These are phyloP conservation scores for Diaphora mendica DNA, from an alignment of 2,888 invertebrate species.

Conservation along the genomic window DNA sequence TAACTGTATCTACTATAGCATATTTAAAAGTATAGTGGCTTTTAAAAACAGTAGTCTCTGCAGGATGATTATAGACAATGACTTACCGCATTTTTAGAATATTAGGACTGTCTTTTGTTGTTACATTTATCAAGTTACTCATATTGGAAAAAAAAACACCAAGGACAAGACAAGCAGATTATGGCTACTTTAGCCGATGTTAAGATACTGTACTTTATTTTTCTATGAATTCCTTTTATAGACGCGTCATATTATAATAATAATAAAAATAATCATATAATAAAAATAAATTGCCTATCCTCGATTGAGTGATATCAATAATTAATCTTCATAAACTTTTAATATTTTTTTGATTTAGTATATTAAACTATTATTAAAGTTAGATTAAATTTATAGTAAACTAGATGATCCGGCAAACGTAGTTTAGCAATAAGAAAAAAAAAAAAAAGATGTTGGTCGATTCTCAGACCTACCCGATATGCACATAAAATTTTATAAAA, in stretches of 20 bases:
- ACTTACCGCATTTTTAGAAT: background rate
- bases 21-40: background rate
- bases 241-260: background rate
- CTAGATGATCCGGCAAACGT: too few species aligned
- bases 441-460: too few species aligned
- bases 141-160: background rate
- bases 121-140: background rate
- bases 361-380: background rate
- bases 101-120: background rate
- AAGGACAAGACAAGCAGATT: background rate
- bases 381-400: background rate
- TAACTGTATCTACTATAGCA: too few species aligned
- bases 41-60: background rate
- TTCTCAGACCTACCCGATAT: too few species aligned
- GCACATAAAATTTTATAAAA: too few species aligned
- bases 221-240: background rate
- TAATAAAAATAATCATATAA: background rate
- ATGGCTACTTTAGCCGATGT: background rate
- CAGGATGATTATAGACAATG: background rate
- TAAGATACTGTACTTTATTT: background rate
- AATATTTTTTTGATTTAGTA: background rate
- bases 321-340: background rate
- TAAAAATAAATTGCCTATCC: background rate
- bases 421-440: too few species aligned
- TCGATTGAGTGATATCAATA: background rate